Evolutionary conservation across 2,888 invertebrate species (phyloP).

Genomic region (Lasioglossum morio): DNA sequence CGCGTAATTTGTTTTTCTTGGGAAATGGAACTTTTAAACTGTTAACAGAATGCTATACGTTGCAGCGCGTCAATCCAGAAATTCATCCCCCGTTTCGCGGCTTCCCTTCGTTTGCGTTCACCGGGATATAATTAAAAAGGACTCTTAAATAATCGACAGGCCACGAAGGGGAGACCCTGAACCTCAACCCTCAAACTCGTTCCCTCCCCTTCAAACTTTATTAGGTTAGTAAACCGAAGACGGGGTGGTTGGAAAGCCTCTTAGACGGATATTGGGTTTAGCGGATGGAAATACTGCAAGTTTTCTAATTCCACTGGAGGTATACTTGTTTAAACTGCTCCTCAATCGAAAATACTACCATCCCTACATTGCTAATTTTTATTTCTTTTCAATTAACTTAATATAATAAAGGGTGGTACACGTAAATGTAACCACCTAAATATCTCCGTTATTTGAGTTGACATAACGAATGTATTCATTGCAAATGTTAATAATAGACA

Average conservation of each 20-base stretch:
- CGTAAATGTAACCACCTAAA: too few species aligned
- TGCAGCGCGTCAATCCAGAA: background rate
- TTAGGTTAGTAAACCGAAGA: constrained; percentile 35
- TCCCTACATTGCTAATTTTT: too few species aligned
- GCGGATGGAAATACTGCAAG: background rate
- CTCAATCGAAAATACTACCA: too few species aligned
- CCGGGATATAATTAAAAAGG: constrained; percentile 54
- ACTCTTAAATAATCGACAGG: constrained; percentile 18
- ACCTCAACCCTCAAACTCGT: background rate
- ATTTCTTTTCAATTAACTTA: too few species aligned
- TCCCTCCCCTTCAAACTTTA: constrained; percentile 12
- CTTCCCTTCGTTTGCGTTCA: constrained; percentile 1
- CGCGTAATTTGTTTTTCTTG: background rate
- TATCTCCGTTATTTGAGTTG: too few species aligned
- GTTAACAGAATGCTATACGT: background rate
- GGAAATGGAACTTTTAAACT: background rate
- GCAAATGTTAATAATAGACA: too few species aligned
- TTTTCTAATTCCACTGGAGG: background rate
- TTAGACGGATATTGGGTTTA: background rate
- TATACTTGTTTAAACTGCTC: too few species aligned
- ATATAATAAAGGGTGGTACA: too few species aligned
- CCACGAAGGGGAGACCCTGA: background rate
- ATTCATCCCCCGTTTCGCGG: background rate
- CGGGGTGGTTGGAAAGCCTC: background rate
- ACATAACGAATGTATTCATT: too few species aligned